Base-by-base conservation (phyloP, 2,113 vertebrate genomes). In the Steatornis caripensis region DNA sequence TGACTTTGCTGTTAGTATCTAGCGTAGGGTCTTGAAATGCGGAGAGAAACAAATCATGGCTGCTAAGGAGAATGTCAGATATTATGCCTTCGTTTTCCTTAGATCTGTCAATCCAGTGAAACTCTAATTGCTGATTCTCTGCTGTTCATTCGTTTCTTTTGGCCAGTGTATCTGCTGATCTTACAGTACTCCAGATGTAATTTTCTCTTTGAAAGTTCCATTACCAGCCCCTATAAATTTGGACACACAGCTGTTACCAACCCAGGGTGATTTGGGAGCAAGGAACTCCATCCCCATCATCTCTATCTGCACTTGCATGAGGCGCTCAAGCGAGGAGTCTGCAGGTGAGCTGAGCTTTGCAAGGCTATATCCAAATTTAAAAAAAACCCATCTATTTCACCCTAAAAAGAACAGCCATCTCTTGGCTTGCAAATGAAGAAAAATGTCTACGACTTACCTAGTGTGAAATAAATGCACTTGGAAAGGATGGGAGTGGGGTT, bases 191-290 rank as follows among this genome's bases (percentile, higher is more conserved):
- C 61, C 89, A 79, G 53, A 69, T 75, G 45, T 13, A 15, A 74
- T 46, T 79, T 79, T 74, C 66, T 57, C 26, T 69, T 49, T 62
- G 23, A 29, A 69, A 79, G 41, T 64, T 66, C 65, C 54, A 51
- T 41, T 87, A 49, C 21, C 30, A 34, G 48, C 66, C 43, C 49
- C 4, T 0, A 45, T 36, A 46, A 39, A 62, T 77, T 34, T n/a
- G 57, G 64, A 41, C 71, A 66, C 10, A 18, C 32, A 45, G 20
- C 37, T 62, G 34, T 58, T 32, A 61, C 46, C 32, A 54, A 5
- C 15, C 48, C 78, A 24, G 34, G 1, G 1, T 1, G 1, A 24
- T 4, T 12, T 51, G 24, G 4, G 29, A 30, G 54, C 4, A 5
- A 69, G 18, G 45, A 43, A 24, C 43, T 84, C 49, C 30, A 51